Evolutionary conservation across 2,113 vertebrate genomes (phyloP).

Genomic region (Megaceryle maxima): DNA sequence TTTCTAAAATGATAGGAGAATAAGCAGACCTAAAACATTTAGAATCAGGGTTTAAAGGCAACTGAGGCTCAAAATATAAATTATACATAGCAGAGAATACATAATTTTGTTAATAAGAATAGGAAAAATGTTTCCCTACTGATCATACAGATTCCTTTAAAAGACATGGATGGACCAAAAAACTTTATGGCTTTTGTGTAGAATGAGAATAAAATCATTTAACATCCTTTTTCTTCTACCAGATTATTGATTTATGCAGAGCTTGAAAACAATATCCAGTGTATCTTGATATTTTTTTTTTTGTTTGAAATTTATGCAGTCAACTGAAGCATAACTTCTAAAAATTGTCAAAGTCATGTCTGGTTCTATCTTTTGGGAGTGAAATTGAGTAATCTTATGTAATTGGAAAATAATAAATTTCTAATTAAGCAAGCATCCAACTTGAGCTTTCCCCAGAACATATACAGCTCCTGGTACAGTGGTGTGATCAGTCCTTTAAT

Average conservation of each 20-base stretch:
- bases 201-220: background rate
- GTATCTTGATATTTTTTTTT: background rate
- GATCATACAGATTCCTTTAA: background rate
- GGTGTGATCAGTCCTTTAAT: background rate
- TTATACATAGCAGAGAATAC: background rate
- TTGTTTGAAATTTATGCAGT: background rate
- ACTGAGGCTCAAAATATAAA: background rate
- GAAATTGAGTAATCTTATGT: background rate
- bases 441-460: background rate
- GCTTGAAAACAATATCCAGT: background rate
- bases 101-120: background rate
- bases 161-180: background rate
- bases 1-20: accelerated
- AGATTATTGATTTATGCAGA: background rate
- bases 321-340: background rate
- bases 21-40: background rate
- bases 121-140: background rate
- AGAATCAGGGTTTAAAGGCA: background rate
- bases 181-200: background rate
- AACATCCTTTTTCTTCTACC: background rate
- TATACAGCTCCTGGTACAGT: background rate
- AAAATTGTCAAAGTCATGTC: background rate
- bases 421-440: background rate
- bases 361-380: background rate
- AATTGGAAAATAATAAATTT: background rate